Percentiles rank a stretch among this genome's conserved stretches.
phyloP scores from a whole-genome alignment of 2,888 invertebrate species.

The Horisme vitalbata region DNA sequence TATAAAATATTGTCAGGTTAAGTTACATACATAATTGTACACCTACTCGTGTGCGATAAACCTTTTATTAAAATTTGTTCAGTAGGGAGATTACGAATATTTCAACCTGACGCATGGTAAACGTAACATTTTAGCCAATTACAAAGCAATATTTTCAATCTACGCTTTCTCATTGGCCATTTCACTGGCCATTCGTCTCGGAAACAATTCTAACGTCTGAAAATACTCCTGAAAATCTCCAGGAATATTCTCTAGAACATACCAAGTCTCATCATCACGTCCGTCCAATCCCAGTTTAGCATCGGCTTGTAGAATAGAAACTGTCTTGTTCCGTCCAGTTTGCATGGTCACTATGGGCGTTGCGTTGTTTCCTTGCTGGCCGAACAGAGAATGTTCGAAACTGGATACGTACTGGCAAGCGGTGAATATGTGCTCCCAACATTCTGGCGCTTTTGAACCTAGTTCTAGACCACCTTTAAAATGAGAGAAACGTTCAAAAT shows the following conservation, averaged over 20 bases:
- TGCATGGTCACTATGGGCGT: slow-evolving; percentile 86
- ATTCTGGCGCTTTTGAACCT: slow-evolving; percentile 95
- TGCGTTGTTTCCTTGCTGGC: slow-evolving; percentile 88
- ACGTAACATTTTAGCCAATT: too few relatives aligned
- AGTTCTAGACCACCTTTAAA: slow-evolving; percentile 89
- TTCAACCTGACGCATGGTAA: too few relatives aligned
- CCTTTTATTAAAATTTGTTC: too few relatives aligned
- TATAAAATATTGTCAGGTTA: too few relatives aligned
- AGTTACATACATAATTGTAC: too few relatives aligned
- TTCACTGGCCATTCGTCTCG: too few relatives aligned
- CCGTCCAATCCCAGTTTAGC: slow-evolving; percentile 79
- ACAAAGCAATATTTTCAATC: too few relatives aligned
- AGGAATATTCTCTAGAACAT: slow-evolving; percentile 35
- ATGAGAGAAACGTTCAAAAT: neutral
- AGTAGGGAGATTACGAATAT: too few relatives aligned
- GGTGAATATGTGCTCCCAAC: slow-evolving; percentile 97
- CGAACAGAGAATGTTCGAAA: slow-evolving; percentile 94
- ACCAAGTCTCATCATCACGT: slow-evolving; percentile 90
- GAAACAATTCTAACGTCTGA: too few relatives aligned
- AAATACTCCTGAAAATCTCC: too few relatives aligned
- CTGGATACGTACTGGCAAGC: slow-evolving; percentile 96
- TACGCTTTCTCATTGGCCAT: too few relatives aligned
- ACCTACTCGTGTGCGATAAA: too few relatives aligned
- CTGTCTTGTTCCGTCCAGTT: slow-evolving; percentile 83
- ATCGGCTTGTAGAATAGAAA: slow-evolving; percentile 84